Evolutionary conservation across 2,888 invertebrate species (phyloP).

Genomic region (Drosophila mettleri): DNA sequence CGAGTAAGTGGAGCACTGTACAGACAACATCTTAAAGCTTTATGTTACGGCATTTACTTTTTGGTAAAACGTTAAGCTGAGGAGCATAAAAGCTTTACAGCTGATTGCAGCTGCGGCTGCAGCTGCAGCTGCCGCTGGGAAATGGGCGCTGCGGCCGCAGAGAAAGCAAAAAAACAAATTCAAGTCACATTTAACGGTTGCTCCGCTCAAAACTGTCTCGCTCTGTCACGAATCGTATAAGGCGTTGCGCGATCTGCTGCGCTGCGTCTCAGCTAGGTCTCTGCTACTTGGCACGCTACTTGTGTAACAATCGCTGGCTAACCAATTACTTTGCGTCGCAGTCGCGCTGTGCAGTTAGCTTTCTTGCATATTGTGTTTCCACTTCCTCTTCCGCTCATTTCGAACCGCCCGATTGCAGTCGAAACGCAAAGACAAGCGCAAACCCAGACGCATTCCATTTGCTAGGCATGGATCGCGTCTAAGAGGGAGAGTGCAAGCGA

Average conservation of each 20-base stretch:
- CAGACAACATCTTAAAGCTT: constrained; percentile 14
- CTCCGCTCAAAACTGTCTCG: constrained; percentile 45
- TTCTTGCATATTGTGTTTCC: constrained; percentile 75
- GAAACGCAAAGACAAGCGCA: constrained; percentile 7
- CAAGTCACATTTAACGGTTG: constrained; percentile 45
- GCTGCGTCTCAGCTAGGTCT: constrained; percentile 17
- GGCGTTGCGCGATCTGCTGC: constrained; percentile 40
- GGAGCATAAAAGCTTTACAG: constrained; percentile 37
- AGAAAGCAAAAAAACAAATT: constrained; percentile 46
- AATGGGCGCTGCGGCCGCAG: constrained; percentile 38
- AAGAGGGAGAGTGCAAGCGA: constrained; percentile 20
- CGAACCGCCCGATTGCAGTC: constrained; percentile 36
- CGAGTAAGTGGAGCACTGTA: not conserved
- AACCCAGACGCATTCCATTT: constrained; percentile 16
- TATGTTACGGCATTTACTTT: not conserved
- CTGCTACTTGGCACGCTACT: constrained; percentile 44
- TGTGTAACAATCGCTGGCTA: constrained; percentile 68
- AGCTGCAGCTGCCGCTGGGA: constrained; percentile 37
- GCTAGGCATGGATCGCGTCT: constrained; percentile 27
- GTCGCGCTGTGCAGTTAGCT: constrained; percentile 45
- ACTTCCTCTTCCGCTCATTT: constrained; percentile 76
- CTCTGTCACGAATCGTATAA: constrained; percentile 38
- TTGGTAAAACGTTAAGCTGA: constrained; percentile 8
- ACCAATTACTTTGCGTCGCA: constrained; percentile 72
- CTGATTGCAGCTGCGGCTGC: constrained; percentile 35